These are phyloP conservation scores for Plagodis pulveraria DNA, from an alignment of 2,888 invertebrate species.

Conservation along the genomic window DNA sequence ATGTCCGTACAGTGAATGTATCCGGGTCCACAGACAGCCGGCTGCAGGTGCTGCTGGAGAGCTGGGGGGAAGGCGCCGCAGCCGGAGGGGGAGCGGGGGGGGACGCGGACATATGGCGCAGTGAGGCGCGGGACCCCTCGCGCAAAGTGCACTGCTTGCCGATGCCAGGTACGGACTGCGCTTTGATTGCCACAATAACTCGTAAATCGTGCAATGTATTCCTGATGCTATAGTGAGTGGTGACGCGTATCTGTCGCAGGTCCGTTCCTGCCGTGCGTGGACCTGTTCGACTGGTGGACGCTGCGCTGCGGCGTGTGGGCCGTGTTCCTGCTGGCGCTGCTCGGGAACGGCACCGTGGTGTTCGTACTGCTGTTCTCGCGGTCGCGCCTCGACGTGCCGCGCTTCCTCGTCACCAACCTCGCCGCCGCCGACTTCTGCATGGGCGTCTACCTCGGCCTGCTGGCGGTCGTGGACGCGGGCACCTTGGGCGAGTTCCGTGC, in stretches of 20 bases:
- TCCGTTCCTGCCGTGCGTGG: constrained; percentile 97
- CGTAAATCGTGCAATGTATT: too few relatives aligned
- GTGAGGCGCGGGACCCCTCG: constrained; percentile 35
- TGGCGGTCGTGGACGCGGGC: constrained; percentile 98
- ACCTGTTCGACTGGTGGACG: constrained; percentile 99
- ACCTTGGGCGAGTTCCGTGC: constrained; percentile 98
- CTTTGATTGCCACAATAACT: too few relatives aligned
- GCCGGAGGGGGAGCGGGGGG: constrained; percentile 32
- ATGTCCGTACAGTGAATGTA: constrained; percentile 51
- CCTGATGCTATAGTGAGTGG: too few relatives aligned
- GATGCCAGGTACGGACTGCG: constrained; percentile 86
- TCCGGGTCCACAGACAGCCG: constrained; percentile 52
- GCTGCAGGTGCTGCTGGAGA: constrained; percentile 48
- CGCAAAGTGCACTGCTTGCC: constrained; percentile 91
- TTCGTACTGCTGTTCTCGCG: constrained; percentile 96
- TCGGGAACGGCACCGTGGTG: constrained; percentile 98
- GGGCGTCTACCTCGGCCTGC: constrained; percentile 96
- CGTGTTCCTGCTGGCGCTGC: constrained; percentile 96
- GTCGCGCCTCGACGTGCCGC: constrained; percentile 97
- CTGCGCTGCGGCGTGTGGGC: constrained; percentile 98
- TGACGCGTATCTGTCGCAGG: constrained; percentile 77
- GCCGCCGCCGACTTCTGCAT: constrained; percentile 99
- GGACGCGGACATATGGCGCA: constrained; percentile 28
- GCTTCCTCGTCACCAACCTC: constrained; percentile 98
- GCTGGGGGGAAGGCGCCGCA: constrained; percentile 42